These are phyloP conservation scores for Portevinia maculata DNA, from an alignment of 2,888 invertebrate genomes.

Conservation along the genomic window DNA sequence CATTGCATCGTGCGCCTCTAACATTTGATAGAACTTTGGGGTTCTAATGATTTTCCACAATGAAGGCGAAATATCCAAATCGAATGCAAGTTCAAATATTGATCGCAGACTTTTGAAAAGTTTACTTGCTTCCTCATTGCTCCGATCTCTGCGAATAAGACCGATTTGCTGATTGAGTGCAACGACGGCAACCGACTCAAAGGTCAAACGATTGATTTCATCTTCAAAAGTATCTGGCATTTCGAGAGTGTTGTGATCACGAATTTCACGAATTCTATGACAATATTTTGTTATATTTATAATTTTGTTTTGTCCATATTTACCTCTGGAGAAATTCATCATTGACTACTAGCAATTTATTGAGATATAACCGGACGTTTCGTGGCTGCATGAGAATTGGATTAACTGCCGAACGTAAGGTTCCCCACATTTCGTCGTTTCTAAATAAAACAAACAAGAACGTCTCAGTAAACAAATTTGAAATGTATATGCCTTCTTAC, in stretches of 20 bases:
- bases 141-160: slow-evolving; percentile 75
- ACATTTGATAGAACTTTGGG: slow-evolving; percentile 71
- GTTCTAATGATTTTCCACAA: slow-evolving; percentile 74
- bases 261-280: slow-evolving; percentile 67
- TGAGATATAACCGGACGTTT: slow-evolving; percentile 83
- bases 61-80: slow-evolving; percentile 74
- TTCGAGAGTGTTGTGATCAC: slow-evolving; percentile 77
- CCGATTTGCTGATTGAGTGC: slow-evolving; percentile 81
- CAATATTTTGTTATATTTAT: not conserved
- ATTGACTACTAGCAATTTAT: slow-evolving; percentile 83
- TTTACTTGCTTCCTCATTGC: slow-evolving; percentile 33
- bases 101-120: slow-evolving; percentile 47
- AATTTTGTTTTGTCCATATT: not conserved
- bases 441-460: not conserved
- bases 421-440: not conserved
- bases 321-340: slow-evolving; percentile 73
- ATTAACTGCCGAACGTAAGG: slow-evolving; percentile 85
- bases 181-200: slow-evolving; percentile 83
- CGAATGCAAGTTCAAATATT: slow-evolving; percentile 55
- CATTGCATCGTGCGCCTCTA: slow-evolving; percentile 75
- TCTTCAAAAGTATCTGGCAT: slow-evolving; percentile 83
- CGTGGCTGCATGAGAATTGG: slow-evolving; percentile 86
- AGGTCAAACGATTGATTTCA: slow-evolving; percentile 84
- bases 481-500: slow-evolving; percentile 24
- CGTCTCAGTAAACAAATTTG: not conserved